Conservation (phyloP, 2,113 vertebrate species). For the Tragelaphus imberbis region DNA sequence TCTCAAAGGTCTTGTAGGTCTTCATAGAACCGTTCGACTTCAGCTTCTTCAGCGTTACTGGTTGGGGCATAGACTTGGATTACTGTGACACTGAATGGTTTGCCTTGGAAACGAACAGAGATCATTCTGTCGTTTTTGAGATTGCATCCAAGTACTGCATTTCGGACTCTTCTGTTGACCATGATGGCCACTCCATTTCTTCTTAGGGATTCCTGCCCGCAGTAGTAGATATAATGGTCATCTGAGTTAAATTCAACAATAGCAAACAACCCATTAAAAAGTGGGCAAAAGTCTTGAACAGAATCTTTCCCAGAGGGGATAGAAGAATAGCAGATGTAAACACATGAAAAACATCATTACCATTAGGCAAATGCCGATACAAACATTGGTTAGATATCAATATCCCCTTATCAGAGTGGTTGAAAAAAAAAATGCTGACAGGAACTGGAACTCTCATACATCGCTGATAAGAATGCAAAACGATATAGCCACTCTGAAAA, state of each 20-base stretch:
- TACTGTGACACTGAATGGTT: too few species aligned
- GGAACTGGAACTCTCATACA: neutral
- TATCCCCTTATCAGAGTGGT: neutral
- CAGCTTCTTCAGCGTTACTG: too few species aligned
- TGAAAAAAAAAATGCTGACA: neutral
- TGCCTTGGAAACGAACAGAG: too few species aligned
- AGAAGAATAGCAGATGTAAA: neutral
- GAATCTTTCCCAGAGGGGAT: neutral
- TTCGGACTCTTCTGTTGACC: too few species aligned
- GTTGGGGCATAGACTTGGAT: too few species aligned
- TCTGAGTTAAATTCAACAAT: neutral
- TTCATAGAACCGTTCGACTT: too few species aligned
- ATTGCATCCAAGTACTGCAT: too few species aligned
- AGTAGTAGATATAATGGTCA: too few species aligned
- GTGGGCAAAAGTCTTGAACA: neutral
- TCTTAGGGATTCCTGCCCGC: too few species aligned
- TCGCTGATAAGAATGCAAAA: neutral
- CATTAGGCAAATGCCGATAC: neutral
- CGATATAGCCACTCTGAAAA: neutral
- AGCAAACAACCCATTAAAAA: neutral
- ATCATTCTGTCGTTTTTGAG: too few species aligned
- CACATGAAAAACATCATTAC: neutral
- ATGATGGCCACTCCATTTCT: too few species aligned
- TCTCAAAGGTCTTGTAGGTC: too few species aligned
- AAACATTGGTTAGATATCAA: neutral